A percentile compares a stretch with the other conserved stretches of the same genome.
These are phyloP conservation scores for Platypus cylindrus DNA, from an alignment of 2,888 invertebrate genomes.

Conservation along the genomic window DNA sequence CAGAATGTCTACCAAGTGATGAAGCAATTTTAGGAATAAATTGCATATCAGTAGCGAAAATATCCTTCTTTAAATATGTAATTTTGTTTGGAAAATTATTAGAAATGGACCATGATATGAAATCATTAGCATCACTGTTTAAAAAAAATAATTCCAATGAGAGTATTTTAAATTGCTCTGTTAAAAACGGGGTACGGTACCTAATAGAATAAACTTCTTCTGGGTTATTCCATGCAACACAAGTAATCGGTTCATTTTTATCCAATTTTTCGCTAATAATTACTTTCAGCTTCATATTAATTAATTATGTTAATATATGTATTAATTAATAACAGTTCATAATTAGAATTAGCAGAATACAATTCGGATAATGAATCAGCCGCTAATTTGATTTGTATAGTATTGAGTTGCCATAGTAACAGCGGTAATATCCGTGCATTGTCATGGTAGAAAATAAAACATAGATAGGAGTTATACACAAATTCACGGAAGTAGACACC, in stretches of 20 bases:
- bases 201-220: conserved; percentile 89
- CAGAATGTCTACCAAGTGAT: conserved; percentile 44
- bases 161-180: too few species aligned
- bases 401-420: too few species aligned
- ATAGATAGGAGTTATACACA: too few species aligned
- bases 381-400: too few species aligned
- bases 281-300: conserved; percentile 68
- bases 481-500: too few species aligned
- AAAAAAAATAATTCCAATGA: neutral
- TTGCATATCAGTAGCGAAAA: conserved; percentile 83
- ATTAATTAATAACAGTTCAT: too few species aligned
- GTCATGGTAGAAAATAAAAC: too few species aligned
- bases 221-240: conserved; percentile 85
- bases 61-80: conserved; percentile 66
- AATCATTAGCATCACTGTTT: conserved; percentile 79
- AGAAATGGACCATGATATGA: conserved; percentile 79
- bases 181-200: too few species aligned
- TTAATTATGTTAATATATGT: too few species aligned
- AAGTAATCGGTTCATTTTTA: conserved; percentile 69
- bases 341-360: too few species aligned
- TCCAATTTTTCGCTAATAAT: conserved; percentile 62
- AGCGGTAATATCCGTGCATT: too few species aligned
- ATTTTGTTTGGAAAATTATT: conserved; percentile 65
- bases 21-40: conserved; percentile 61
- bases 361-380: too few species aligned